Conservation (phyloP, 2,888 invertebrate species). For the Hemistola chrysoprasaria region DNA sequence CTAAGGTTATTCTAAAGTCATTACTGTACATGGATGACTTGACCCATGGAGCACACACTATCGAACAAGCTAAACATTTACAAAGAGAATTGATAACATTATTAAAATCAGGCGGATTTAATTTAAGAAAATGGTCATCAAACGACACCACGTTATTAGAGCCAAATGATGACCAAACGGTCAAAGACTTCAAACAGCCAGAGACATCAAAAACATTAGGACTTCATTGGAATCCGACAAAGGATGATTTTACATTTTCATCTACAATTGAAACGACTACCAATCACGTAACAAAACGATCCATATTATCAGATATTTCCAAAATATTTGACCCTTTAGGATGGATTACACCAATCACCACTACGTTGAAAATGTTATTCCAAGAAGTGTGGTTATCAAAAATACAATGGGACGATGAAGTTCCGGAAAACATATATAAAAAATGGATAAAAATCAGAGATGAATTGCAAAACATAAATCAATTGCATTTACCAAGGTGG, state of each 20-base stretch:
- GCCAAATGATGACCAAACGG: not conserved
- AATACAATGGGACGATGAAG: conserved; percentile 9
- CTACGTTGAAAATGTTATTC: conserved; percentile 1
- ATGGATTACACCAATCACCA: not conserved
- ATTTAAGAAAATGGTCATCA: conserved; percentile 21
- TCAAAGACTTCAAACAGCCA: not conserved
- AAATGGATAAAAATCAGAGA: conserved; percentile 11
- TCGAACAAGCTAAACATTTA: conserved; percentile 7
- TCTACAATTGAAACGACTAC: not conserved
- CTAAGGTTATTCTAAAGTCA: conserved; percentile 3
- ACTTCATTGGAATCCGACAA: not conserved
- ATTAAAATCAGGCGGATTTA: conserved; percentile 23
- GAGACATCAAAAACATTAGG: not conserved
- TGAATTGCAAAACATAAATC: conserved; percentile 7
- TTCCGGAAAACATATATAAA: conserved; percentile 4
- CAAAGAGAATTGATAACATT: conserved; percentile 12
- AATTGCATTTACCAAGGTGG: conserved; percentile 8
- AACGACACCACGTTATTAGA: conserved; percentile 6
- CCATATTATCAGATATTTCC: conserved; percentile 8
- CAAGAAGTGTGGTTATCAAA: conserved; percentile 1
- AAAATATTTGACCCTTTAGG: conserved; percentile 5
- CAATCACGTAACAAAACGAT: conserved; percentile 5
- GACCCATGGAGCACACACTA: conserved; percentile 3
- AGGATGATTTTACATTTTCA: not conserved
- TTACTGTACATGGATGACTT: conserved; percentile 22